A percentile compares a stretch with the other conserved stretches of the same genome.
phyloP scores from a whole-genome alignment of 2,888 invertebrate species.

The Caenorhabditis sp. region DNA sequence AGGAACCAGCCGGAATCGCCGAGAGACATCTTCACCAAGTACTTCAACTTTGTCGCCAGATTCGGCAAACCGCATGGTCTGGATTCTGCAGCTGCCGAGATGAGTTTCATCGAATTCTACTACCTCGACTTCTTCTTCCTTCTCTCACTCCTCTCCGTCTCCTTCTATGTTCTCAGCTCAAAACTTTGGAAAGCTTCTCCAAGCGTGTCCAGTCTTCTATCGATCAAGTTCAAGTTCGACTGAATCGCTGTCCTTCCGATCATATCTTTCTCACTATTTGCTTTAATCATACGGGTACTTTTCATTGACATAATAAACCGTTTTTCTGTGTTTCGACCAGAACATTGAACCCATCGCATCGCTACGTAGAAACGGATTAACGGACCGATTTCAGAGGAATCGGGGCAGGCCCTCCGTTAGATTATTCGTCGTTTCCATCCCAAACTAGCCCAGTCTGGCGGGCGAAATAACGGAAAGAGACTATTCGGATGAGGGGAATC shows the following conservation, averaged over 20 bases:
- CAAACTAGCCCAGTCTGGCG: too few species aligned
- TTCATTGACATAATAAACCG: conserved; percentile 34
- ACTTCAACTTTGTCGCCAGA: conserved; percentile 51
- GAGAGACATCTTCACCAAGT: conserved; percentile 37
- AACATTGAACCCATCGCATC: conserved; percentile 36
- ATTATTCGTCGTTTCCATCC: too few species aligned
- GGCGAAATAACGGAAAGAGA: too few species aligned
- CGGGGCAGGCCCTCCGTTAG: neutral
- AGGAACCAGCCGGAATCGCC: conserved; percentile 50
- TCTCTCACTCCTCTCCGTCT: neutral
- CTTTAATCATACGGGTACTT: conserved; percentile 9
- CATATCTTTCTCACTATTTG: neutral
- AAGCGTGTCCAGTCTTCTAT: conserved; percentile 8
- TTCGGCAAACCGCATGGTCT: conserved; percentile 47
- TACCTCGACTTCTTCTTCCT: conserved; percentile 30
- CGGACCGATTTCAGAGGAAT: conserved; percentile 5
- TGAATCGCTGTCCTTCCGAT: neutral
- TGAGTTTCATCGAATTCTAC: conserved; percentile 44
- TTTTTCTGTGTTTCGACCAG: conserved; percentile 20
- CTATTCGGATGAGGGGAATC: conserved; percentile 47
- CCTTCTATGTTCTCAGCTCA: conserved; percentile 20
- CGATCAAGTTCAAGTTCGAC: conserved; percentile 40
- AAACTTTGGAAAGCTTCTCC: conserved; percentile 3
- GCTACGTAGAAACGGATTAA: conserved; percentile 39
- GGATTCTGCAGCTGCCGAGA: conserved; percentile 39